These are phyloP conservation scores for Mayetiola destructor DNA, from an alignment of 2,888 invertebrate genomes.

Conservation along the genomic window DNA sequence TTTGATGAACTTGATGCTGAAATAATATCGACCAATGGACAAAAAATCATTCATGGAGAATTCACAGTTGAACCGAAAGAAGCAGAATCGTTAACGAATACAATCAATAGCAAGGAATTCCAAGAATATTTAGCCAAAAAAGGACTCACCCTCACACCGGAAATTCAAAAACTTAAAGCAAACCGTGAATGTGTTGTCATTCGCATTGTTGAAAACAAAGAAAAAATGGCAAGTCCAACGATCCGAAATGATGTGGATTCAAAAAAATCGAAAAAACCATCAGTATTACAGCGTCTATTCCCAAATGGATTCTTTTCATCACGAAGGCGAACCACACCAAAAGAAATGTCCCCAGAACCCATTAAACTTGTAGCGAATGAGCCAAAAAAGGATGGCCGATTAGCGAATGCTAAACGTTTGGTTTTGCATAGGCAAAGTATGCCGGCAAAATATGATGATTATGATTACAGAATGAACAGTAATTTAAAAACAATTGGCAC, in stretches of 20 bases:
- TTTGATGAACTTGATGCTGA: slow-evolving; percentile 10
- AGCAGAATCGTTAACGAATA: slow-evolving; percentile 26
- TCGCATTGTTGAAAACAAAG: not conserved
- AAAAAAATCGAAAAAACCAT: slow-evolving; percentile 25
- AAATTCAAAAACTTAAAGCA: too few relatives aligned
- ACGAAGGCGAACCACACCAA: slow-evolving; percentile 30
- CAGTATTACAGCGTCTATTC: slow-evolving; percentile 30
- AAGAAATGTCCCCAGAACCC: slow-evolving; percentile 20
- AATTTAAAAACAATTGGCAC: not conserved
- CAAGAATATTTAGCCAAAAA: slow-evolving; percentile 32
- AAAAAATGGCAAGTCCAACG: not conserved
- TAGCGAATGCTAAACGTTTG: slow-evolving; percentile 25
- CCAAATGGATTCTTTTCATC: slow-evolving; percentile 31
- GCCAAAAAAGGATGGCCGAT: slow-evolving; percentile 18
- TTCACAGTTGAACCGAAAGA: not conserved
- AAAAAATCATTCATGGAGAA: not conserved
- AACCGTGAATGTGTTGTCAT: too few relatives aligned
- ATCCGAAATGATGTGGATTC: slow-evolving; percentile 13
- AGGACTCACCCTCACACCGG: slow-evolving; percentile 27
- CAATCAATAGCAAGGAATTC: slow-evolving; percentile 33
- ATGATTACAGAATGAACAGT: slow-evolving; percentile 17
- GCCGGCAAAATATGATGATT: slow-evolving; percentile 19
- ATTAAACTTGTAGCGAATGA: not conserved
- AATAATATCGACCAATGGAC: not conserved
- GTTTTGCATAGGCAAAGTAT: slow-evolving; percentile 28